Conservation (phyloP, 2,797 vertebrate genomes). For the Danio choprae region DNA sequence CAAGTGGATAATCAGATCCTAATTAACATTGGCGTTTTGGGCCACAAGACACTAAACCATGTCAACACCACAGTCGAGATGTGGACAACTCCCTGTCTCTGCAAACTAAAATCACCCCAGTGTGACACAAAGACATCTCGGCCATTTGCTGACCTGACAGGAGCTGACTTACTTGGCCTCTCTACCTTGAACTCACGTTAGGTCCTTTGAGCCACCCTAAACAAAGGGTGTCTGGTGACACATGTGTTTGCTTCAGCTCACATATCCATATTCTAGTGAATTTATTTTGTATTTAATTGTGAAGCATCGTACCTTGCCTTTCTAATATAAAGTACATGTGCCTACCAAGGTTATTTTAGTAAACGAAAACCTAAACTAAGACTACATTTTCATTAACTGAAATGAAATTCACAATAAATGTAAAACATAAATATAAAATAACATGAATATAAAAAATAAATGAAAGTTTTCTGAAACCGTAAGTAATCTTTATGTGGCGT, state of each 20-base stretch:
- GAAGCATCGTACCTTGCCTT: background rate
- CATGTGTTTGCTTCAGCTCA: constrained; percentile 19
- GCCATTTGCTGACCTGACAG: constrained; percentile 74
- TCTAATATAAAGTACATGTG: background rate
- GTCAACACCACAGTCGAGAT: background rate
- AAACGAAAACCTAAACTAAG: no score
- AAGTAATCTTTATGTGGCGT: no score
- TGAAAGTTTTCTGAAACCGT: no score
- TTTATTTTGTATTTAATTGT: background rate
- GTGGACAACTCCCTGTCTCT: constrained; percentile 8
- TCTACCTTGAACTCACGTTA: background rate
- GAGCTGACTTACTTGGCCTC: constrained; percentile 33
- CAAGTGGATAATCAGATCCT: constrained; percentile 28
- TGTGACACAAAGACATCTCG: constrained; percentile 19
- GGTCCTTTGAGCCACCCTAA: background rate
- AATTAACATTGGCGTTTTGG: constrained; percentile 12
- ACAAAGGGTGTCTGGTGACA: background rate
- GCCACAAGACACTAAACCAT: constrained; percentile 9
- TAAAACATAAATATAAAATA: no score
- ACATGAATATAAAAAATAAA: no score
- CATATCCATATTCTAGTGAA: background rate
- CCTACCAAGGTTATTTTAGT: no score
- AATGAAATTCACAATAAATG: no score
- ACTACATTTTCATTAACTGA: no score
- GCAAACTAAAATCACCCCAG: background rate